Base-by-base conservation (phyloP, 2,888 invertebrate genomes). In the Trichopria drosophilae region DNA sequence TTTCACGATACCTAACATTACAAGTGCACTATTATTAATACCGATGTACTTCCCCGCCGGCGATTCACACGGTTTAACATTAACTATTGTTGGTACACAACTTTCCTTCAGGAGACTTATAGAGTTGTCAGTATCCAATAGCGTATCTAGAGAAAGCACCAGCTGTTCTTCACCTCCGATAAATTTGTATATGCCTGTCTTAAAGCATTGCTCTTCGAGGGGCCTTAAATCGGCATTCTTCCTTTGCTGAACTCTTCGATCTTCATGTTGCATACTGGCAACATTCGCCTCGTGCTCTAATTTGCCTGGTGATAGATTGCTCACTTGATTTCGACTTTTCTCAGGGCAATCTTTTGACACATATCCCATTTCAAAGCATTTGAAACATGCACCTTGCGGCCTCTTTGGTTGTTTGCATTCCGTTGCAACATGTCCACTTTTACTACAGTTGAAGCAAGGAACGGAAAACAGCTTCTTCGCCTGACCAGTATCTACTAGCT, bases 301-400 rank as follows among this genome's bases (percentile, higher is more conserved):
- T 13, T n/a, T 16, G 16, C 4, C 10, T 9, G 7, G 13, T 13
- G 32, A 13, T 5, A 18, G 7, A 18, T 32, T 19, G 5, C 7
- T 9, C 16, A 3, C 4, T 13, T 32, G 13, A 4, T 32, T 12
- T 7, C 5, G 16, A 32, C 13, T 32, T 32, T 32, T 35, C 29
- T 9, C n/a, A 9, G 41, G 41, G 26, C 29, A 41, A 16, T 41
- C 41, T 26, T 16, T 24, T 10, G 28, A 15, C 1, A 7, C 9
- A 23, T 40, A 28, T 16, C 40, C 28, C 40, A 40, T 16, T 23
- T 7, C 13, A 12, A 22, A 22, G 12, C 40, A 40, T 9, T 16
- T 40, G 16, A 15, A 40, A 23, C 37, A 37, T 10, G 34, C 18
- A 16, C 34, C 34, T 2, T 10, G 4, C 26, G 2, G 9, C 16